Base-by-base conservation (phyloP, 2,113 vertebrate genomes). In the Poeciliopsis turrubarensis region DNA sequence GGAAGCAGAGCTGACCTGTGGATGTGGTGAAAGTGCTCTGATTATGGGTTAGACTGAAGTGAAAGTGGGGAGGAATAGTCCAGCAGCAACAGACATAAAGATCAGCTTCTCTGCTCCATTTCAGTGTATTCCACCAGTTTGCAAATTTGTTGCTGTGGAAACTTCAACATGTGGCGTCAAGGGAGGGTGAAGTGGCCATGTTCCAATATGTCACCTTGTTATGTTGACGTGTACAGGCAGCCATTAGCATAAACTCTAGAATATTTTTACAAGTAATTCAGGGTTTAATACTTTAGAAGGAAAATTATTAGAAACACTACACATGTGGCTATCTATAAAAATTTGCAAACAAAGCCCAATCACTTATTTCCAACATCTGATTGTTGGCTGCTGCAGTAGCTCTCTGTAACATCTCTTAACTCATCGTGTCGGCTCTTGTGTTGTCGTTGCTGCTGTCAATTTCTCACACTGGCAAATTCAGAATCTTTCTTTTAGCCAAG, bases 161-260 rank as follows among this genome's bases (percentile, higher is more conserved):
- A 84, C 82, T 75, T 87, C 73, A 78, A 87, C 79, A 81, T 86
- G 70, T 26, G 77, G 78, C 81, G 80, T 80, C 54, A 34, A 60
- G 68, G 78, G 77, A 51, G 61, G 30, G 39, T 27, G 9, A 72
- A 77, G 63, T 7, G 26, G 32, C 6, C 47, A 17, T 30, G 60
- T 12, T 34, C 37, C 8, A 6, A 25, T 57, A 19, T 1, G 31
- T 75, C 34, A 83, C 79, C 75, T 77, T 71, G 73, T 51, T 70
- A 32, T 13, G 22, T 19, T 14, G 27, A 68, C 30, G 1, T 4
- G 54, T 37, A 57, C 68, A 60, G 64, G 73, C 57, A 30, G 51
- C 65, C 26, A 10, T 65, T n/a, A 65, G 68, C 57, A 41, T 65
- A 26, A 11, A 65, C 26, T 44, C 37, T 10, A 41, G 74, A 29